Evolutionary conservation across 2,888 invertebrate species (phyloP), one percentile per base, ranked within the genome.

Genomic region (Pyrgus malvae): DNA sequence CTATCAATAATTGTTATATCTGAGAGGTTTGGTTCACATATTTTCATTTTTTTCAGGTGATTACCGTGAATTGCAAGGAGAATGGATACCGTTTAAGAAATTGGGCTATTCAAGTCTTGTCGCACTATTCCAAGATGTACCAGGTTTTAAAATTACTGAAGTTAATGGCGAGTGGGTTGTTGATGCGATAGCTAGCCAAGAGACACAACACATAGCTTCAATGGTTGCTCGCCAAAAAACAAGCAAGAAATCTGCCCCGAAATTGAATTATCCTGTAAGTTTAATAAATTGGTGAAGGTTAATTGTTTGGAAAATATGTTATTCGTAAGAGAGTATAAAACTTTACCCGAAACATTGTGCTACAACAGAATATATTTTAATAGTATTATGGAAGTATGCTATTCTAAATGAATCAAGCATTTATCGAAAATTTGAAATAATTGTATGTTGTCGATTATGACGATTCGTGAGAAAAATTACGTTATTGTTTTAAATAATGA

Each of bases 31-130:
- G 19, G n/a, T 40, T 9, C 16, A 35, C 19, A 25, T 59, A 14
- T 37, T 33, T 29, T 27, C 14, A 37, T 19, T 38, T 25, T 48
- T 65, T 66, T 3, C 63, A 92, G 92, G 86, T 40, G 95, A 95
- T 68, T 95, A 93, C 73, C 78, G 76, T 46, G 91, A 91, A 62
- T 74, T 95, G 19, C 92, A 93, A 71, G 94, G 94, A 19, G 91
- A 91, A 69, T 80, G 80, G 63, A 92, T 95, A 64, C 94, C 94
- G 4, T 94, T 80, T 65, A 82, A 77, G 55, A 85, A 86, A 63
- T 78, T 94, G 51, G 94, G 94, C 3, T 94, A 87, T 76, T 67
- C 78, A 31, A 80, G 82, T 6, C 76, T 94, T 6, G 92, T 93
- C 56, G 92, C 92, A 29, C 86, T 95, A 58, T 82, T 95, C 55